Conservation (phyloP, 2,888 invertebrate species). For the Lasioglossum leucozonium region DNA sequence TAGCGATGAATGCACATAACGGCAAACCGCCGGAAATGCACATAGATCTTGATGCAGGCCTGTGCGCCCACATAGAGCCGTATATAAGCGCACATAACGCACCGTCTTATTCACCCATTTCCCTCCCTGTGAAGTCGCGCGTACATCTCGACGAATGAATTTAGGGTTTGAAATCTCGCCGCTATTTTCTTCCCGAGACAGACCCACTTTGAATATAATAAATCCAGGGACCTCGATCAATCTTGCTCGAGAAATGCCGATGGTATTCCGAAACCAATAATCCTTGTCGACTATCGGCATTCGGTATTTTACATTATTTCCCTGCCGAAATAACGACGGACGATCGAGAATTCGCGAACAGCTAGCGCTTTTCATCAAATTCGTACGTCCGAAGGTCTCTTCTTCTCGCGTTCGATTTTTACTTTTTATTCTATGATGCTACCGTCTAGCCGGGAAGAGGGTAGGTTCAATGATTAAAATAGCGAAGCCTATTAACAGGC, state of each 20-base stretch:
- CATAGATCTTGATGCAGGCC: slow-evolving; percentile 39
- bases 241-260: background rate
- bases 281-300: background rate
- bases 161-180: slow-evolving; percentile 9
- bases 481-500: background rate
- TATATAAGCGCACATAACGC: slow-evolving; percentile 3
- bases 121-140: slow-evolving; percentile 10
- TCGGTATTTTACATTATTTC: background rate
- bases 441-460: background rate
- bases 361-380: background rate
- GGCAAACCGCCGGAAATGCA: slow-evolving; percentile 59
- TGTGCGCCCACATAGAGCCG: slow-evolving; percentile 17
- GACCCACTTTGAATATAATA: slow-evolving; percentile 1
- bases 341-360: background rate
- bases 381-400: no score
- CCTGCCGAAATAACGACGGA: background rate
- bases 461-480: background rate
- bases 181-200: background rate
- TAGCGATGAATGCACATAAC: slow-evolving; percentile 44
- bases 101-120: slow-evolving; percentile 35
- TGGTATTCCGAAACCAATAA: background rate
- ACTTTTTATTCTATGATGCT: background rate
- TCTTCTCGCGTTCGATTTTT: no score
- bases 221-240: background rate
- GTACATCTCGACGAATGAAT: slow-evolving; percentile 23